Percentiles rank a stretch among this genome's conserved stretches.
Evolutionary conservation across 2,888 invertebrate genomes (phyloP).

Genomic region (Hipparchia sbordonii): DNA sequence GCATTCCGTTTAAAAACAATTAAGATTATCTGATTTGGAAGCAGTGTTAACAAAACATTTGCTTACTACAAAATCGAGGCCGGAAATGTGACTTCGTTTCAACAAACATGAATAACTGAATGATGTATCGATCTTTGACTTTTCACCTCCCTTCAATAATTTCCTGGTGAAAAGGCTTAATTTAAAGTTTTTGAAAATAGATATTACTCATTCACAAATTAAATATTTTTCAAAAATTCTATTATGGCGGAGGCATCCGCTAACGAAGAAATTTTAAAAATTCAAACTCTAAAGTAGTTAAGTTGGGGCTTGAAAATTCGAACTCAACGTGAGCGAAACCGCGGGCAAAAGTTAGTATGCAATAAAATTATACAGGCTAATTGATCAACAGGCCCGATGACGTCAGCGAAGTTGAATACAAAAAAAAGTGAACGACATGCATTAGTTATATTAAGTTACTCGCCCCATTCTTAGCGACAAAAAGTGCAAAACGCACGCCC

Average conservation of each 20-base stretch:
- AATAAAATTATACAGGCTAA: not conserved
- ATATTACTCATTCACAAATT: too few relatives aligned
- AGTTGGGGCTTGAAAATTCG: too few relatives aligned
- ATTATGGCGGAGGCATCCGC: too few relatives aligned
- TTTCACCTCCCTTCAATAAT: not conserved
- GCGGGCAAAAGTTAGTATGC: not conserved
- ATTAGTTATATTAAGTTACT: slow-evolving; percentile 29
- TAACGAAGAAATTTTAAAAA: too few relatives aligned
- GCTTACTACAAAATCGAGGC: slow-evolving; percentile 2
- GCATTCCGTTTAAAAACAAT: slow-evolving; percentile 3
- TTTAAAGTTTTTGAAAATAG: not conserved
- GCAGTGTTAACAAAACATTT: slow-evolving; percentile 6
- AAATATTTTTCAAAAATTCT: not conserved
- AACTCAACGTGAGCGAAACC: too few relatives aligned
- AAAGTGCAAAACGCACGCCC: slow-evolving; percentile 48
- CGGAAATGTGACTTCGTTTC: slow-evolving; percentile 10
- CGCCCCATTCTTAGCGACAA: slow-evolving; percentile 34
- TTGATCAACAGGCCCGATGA: slow-evolving; percentile 5
- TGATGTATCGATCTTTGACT: slow-evolving; percentile 13
- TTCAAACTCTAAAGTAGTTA: too few relatives aligned
- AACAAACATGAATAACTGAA: slow-evolving; percentile 8
- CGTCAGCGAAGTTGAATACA: slow-evolving; percentile 21
- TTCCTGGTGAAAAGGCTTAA: not conserved
- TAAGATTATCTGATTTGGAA: not conserved
- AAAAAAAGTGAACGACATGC: slow-evolving; percentile 14